Evolutionary conservation across 2,797 vertebrate species (phyloP).

Genomic region (Pipistrellus pygmaeus): DNA sequence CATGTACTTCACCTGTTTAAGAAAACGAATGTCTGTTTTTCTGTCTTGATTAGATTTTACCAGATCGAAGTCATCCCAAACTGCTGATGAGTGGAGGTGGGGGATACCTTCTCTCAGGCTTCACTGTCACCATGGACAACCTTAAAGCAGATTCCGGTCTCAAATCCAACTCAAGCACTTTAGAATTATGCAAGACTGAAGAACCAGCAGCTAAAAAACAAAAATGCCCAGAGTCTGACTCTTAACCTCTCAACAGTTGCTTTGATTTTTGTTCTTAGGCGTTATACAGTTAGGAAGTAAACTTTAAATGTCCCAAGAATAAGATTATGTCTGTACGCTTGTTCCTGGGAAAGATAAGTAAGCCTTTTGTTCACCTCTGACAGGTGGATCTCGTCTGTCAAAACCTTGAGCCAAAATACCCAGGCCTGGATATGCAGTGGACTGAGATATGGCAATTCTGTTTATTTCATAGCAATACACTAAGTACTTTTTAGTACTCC

Average conservation of each 20-base stretch:
- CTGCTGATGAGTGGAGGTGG: slow-evolving; percentile 96
- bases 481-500: slow-evolving; percentile 18
- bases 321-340: neutral
- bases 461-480: neutral
- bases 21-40: slow-evolving; percentile 21
- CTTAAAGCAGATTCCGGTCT: slow-evolving; percentile 79
- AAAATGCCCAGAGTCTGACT: slow-evolving; percentile 89
- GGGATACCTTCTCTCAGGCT: slow-evolving; percentile 96
- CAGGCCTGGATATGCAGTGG: neutral
- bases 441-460: neutral
- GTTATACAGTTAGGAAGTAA: slow-evolving; percentile 56
- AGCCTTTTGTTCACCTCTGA: slow-evolving; percentile 15
- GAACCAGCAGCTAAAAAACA: slow-evolving; percentile 93
- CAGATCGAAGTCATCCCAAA: slow-evolving; percentile 96
- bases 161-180: slow-evolving; percentile 76
- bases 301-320: slow-evolving; percentile 60
- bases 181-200: slow-evolving; percentile 82
- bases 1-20: neutral
- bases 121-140: slow-evolving; percentile 89
- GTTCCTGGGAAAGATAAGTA: neutral
- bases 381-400: neutral
- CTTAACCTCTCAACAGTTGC: slow-evolving; percentile 74
- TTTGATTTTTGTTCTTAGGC: slow-evolving; percentile 75
- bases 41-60: slow-evolving; percentile 91
- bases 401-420: neutral